Conservation (phyloP, 2,888 invertebrate species). For the Pandemis heparana region DNA sequence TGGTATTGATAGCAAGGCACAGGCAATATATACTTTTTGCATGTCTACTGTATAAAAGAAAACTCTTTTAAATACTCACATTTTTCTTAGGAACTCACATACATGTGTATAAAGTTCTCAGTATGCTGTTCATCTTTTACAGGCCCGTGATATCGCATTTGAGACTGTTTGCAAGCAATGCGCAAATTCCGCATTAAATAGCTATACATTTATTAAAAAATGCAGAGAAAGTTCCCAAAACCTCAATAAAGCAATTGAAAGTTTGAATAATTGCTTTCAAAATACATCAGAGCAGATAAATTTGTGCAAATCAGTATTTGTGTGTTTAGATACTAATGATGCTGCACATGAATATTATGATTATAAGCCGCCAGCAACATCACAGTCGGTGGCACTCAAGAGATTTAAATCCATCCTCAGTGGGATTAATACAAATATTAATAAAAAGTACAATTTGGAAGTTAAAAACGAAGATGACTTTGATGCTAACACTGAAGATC, state of each 20-base stretch:
- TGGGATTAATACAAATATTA: not conserved
- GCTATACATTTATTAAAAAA: slow-evolving; percentile 53
- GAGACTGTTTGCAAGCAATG: slow-evolving; percentile 51
- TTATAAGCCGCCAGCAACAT: slow-evolving; percentile 22
- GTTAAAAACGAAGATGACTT: slow-evolving; percentile 22
- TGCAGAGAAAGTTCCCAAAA: slow-evolving; percentile 49
- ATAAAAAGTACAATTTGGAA: slow-evolving; percentile 10
- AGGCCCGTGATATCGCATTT: slow-evolving; percentile 46
- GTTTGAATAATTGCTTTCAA: slow-evolving; percentile 46
- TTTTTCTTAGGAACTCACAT: not conserved
- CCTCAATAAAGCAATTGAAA: slow-evolving; percentile 40
- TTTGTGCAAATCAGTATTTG: slow-evolving; percentile 35
- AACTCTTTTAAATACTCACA: not conserved
- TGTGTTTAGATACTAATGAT: slow-evolving; percentile 16
- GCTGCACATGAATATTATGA: slow-evolving; percentile 22
- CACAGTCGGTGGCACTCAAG: slow-evolving; percentile 14
- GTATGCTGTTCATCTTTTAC: slow-evolving; percentile 44
- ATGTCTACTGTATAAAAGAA: too few relatives aligned
- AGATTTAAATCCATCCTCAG: slow-evolving; percentile 21
- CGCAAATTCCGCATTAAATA: slow-evolving; percentile 44
- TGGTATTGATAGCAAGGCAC: too few relatives aligned
- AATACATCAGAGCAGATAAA: slow-evolving; percentile 36
- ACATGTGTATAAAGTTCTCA: too few relatives aligned
- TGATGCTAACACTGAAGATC: slow-evolving; percentile 22
- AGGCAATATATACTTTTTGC: too few relatives aligned